Evolutionary conservation across 2,888 invertebrate genomes (phyloP).

Genomic region (Agonum fuliginosum): DNA sequence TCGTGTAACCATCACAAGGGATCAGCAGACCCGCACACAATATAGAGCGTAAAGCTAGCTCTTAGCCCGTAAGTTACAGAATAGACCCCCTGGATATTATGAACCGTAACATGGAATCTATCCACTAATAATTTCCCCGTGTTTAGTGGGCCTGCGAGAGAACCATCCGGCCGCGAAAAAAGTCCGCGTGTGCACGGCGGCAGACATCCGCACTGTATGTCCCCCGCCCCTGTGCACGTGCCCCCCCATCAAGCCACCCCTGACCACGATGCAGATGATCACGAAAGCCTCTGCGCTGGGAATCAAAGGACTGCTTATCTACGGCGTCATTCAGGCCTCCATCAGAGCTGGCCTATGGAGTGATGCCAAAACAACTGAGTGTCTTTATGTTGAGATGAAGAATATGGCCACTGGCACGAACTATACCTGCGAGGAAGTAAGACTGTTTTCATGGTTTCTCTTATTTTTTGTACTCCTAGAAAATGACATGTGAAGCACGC

Average conservation of each 20-base stretch:
- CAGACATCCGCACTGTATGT: conserved; percentile 69
- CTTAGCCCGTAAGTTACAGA: too few relatives aligned
- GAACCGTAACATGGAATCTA: too few relatives aligned
- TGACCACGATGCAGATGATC: conserved; percentile 58
- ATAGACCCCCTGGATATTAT: too few relatives aligned
- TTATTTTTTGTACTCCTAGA: too few relatives aligned
- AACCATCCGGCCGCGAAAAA: conserved; percentile 63
- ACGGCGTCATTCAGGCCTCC: conserved; percentile 68
- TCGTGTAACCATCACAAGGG: too few relatives aligned
- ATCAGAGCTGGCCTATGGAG: conserved; percentile 73
- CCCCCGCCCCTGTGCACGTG: conserved; percentile 69
- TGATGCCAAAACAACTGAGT: conserved; percentile 69
- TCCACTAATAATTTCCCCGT: too few relatives aligned
- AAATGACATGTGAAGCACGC: too few relatives aligned
- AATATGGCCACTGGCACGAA: conserved; percentile 12
- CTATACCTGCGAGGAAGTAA: conserved; percentile 16
- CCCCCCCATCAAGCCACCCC: conserved; percentile 63
- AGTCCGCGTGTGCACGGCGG: conserved; percentile 71
- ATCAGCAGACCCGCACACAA: too few relatives aligned
- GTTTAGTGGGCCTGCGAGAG: conserved; percentile 3
- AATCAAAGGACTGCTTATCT: too few relatives aligned
- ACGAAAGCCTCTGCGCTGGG: conserved; percentile 65
- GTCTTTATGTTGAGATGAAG: conserved; percentile 66
- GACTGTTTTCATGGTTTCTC: not conserved
- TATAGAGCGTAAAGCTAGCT: too few relatives aligned